Evolutionary conservation across 2,888 invertebrate species (phyloP).

Genomic region (Limnephilus marmoratus): DNA sequence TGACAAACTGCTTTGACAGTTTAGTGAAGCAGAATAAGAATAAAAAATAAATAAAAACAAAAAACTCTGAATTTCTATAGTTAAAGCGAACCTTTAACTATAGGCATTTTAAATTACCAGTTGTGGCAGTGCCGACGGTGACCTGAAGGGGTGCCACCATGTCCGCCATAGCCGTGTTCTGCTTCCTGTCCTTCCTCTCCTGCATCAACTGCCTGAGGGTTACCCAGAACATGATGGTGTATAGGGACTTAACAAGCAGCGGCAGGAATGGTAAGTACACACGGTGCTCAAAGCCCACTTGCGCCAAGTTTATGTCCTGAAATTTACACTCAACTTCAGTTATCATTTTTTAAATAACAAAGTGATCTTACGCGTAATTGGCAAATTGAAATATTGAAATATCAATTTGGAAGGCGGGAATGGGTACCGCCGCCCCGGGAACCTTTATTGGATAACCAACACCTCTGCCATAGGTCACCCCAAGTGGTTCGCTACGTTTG

Average conservation of each 20-base stretch:
- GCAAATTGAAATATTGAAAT: neutral
- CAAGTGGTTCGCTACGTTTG: too few relatives aligned
- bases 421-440: too few relatives aligned
- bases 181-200: conserved; percentile 83
- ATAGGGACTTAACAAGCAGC: conserved; percentile 88
- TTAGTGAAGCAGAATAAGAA: too few relatives aligned
- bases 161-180: conserved; percentile 83
- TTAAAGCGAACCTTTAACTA: neutral
- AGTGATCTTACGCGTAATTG: neutral
- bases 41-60: too few relatives aligned
- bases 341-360: neutral
- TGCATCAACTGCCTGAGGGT: conserved; percentile 93
- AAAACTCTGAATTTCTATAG: neutral
- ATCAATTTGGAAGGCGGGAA: too few relatives aligned
- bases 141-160: conserved; percentile 89
- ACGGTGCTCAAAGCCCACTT: conserved; percentile 89
- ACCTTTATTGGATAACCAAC: too few relatives aligned
- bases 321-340: neutral
- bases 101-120: conserved; percentile 71
- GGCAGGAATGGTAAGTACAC: conserved; percentile 83
- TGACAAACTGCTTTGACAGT: too few relatives aligned
- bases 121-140: conserved; percentile 84
- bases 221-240: conserved; percentile 96
- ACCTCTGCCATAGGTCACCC: too few relatives aligned
- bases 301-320: conserved; percentile 84